phyloP scores from a whole-genome alignment of 35 echinoderm and acorn worm species.

The Holothuria glaberrima region DNA sequence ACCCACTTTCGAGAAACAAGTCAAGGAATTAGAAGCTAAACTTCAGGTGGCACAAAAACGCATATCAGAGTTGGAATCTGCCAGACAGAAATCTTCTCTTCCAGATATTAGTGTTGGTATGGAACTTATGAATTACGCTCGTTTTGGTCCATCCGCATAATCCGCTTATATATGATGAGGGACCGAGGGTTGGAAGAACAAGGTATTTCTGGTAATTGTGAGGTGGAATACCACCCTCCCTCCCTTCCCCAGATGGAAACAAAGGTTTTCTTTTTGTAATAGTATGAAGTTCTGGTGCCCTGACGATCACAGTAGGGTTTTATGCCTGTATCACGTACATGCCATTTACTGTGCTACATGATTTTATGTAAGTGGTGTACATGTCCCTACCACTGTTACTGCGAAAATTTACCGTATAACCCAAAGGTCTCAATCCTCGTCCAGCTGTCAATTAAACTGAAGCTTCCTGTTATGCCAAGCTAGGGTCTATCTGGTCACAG shows the following conservation, averaged over 20 bases:
- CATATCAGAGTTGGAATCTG: slow-evolving; percentile 9
- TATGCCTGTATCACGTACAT: neutral
- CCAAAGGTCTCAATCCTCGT: too few relatives aligned
- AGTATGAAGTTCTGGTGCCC: neutral
- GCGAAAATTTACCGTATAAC: too few relatives aligned
- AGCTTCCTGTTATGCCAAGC: too few relatives aligned
- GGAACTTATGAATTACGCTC: slow-evolving; percentile 4
- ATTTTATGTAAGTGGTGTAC: neutral
- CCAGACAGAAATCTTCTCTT: slow-evolving; percentile 10
- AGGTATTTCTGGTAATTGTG: neutral
- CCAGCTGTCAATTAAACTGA: too few relatives aligned
- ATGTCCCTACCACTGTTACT: too few relatives aligned
- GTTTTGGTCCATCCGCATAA: neutral
- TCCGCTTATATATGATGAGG: too few relatives aligned
- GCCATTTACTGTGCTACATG: neutral
- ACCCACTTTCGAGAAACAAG: neutral
- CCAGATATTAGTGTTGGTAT: slow-evolving; percentile 6
- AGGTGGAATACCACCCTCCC: neutral
- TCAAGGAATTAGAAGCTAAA: neutral
- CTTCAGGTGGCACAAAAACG: slow-evolving; percentile 13
- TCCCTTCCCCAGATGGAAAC: neutral
- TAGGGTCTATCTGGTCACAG: too few relatives aligned
- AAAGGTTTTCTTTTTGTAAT: neutral
- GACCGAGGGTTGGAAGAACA: neutral
- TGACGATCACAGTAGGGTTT: neutral